These are phyloP conservation scores for Anguilla megastoma DNA, from an alignment of 2,797 vertebrate genomes.

Conservation along the genomic window DNA sequence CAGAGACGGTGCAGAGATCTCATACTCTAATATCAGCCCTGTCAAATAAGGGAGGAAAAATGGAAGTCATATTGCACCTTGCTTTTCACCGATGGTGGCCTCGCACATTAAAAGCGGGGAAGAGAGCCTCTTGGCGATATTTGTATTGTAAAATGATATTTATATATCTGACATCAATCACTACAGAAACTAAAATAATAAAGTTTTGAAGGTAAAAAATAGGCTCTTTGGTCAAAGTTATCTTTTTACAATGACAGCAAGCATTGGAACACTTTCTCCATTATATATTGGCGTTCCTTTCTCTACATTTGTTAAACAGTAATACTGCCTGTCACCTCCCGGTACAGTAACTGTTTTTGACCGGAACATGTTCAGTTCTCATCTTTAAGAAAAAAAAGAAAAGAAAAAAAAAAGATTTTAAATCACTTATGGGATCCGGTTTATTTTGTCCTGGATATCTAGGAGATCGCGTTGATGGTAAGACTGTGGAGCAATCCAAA, in stretches of 20 bases:
- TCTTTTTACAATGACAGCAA: not conserved
- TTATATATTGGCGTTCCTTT: not conserved
- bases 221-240: not conserved
- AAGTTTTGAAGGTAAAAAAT: not conserved
- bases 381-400: not conserved
- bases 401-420: too few species aligned
- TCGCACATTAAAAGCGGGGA: not conserved
- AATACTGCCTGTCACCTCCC: not conserved
- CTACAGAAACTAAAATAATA: not conserved
- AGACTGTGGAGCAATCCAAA: constrained; percentile 47
- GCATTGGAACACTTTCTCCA: not conserved
- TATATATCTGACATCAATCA: not conserved
- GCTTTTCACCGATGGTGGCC: not conserved
- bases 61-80: not conserved
- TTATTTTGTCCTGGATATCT: not conserved
- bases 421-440: too few species aligned
- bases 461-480: constrained; percentile 21
- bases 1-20: constrained; percentile 39
- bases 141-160: not conserved
- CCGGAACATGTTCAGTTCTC: not conserved
- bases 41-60: constrained; percentile 52
- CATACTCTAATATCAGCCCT: constrained; percentile 40
- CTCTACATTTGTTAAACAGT: not conserved
- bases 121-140: constrained; percentile 1
- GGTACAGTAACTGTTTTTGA: not conserved